Conservation (phyloP, 2,888 invertebrate genomes). For the Melangyna quadrimaculata region DNA sequence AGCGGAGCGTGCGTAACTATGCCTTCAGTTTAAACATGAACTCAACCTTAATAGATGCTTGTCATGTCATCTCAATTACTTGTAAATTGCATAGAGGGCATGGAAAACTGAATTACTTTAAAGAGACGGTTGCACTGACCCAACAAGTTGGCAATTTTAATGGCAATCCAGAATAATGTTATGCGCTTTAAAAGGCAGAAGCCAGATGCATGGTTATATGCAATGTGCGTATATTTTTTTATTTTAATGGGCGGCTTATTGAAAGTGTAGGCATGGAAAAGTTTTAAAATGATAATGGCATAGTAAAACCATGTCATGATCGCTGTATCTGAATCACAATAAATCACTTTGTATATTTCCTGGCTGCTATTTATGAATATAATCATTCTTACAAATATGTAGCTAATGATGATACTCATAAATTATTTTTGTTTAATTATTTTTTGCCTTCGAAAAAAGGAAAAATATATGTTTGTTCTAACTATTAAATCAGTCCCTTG, state of each 20-base stretch:
- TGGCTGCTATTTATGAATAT: background rate
- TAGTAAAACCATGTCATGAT: background rate
- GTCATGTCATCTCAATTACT: constrained; percentile 6
- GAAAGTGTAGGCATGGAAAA: background rate
- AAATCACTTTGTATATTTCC: background rate
- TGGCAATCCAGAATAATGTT: background rate
- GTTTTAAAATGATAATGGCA: background rate
- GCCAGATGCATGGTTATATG: background rate
- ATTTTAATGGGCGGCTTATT: background rate
- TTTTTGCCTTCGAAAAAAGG: too few species aligned
- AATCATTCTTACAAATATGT: too few species aligned
- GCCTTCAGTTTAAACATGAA: constrained; percentile 12
- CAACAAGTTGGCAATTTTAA: background rate
- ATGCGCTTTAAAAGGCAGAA: background rate
- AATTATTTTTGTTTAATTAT: too few species aligned
- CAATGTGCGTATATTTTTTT: background rate
- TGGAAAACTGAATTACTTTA: background rate
- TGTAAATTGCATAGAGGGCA: background rate
- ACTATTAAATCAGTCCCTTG: background rate
- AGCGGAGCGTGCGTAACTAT: too few species aligned
- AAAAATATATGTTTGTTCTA: background rate
- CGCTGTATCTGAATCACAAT: background rate
- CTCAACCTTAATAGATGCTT: constrained; percentile 11
- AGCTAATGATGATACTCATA: too few species aligned
- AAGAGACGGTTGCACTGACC: constrained; percentile 21